phyloP scores from a whole-genome alignment of 2,113 vertebrate genomes.

The Myiozetetes cayanensis region DNA sequence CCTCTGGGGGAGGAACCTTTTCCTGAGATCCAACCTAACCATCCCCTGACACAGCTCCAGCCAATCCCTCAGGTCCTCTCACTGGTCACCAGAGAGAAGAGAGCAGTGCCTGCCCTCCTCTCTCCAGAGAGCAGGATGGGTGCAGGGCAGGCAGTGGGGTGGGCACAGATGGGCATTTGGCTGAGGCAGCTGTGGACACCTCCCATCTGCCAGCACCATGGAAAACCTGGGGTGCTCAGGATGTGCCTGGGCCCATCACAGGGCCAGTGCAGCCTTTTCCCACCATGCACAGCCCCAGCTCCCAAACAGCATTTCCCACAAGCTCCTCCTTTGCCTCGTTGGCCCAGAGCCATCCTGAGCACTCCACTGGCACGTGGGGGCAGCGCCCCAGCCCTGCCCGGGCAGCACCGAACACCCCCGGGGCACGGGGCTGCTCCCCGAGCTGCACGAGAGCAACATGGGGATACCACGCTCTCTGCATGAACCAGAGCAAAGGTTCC shows the following conservation, averaged over 20 bases:
- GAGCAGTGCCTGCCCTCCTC: not conserved
- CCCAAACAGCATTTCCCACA: not conserved
- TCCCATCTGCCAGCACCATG: not conserved
- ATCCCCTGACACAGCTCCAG: not conserved
- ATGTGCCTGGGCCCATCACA: fast-evolving
- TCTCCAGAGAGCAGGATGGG: not conserved
- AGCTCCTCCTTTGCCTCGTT: not conserved
- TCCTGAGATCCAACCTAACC: not conserved
- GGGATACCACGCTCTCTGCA: not conserved
- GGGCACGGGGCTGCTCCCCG: fast-evolving
- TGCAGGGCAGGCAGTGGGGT: not conserved
- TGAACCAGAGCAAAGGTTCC: not conserved
- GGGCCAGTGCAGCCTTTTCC: not conserved
- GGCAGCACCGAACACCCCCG: fast-evolving
- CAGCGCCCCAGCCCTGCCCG: not conserved
- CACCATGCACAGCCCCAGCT: fast-evolving
- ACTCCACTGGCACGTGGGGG: fast-evolving
- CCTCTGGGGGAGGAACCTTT: not conserved
- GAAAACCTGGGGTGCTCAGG: not conserved
- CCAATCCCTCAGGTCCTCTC: fast-evolving
- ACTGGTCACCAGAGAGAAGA: not conserved
- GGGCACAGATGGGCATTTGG: not conserved
- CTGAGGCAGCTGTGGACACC: not conserved
- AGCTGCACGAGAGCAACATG: not conserved
- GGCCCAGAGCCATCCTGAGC: fast-evolving